These are phyloP conservation scores for Thereuonema tuberculata DNA, from an alignment of 1,140 invertebrate species.

Conservation along the genomic window DNA sequence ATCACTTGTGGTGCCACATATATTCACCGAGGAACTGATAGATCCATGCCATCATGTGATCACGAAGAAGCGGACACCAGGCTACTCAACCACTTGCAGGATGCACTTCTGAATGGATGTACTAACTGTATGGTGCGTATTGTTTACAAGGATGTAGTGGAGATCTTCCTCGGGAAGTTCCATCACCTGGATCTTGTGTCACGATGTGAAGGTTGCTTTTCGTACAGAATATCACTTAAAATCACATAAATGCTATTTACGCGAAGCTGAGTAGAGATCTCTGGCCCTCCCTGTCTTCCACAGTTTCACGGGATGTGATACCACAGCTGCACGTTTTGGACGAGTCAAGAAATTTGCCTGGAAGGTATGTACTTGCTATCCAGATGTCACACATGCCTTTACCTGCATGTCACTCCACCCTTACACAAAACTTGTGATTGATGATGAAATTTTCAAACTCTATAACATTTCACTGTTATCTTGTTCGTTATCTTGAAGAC, in stretches of 20 bases:
- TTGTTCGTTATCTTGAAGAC: background rate
- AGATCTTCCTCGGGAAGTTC: no score
- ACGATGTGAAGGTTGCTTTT: no score
- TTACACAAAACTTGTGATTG: background rate
- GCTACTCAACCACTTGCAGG: background rate
- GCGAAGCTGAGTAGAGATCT: background rate
- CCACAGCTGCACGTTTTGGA: slow-evolving; percentile 5
- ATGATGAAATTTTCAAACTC: background rate
- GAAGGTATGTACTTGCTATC: background rate
- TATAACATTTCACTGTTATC: background rate
- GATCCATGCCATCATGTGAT: background rate
- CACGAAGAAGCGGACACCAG: background rate
- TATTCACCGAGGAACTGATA: background rate
- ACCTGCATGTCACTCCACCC: background rate
- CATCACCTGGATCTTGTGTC: no score
- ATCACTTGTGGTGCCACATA: background rate
- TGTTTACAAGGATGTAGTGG: background rate
- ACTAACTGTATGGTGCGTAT: background rate
- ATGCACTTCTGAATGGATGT: background rate
- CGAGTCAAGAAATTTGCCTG: background rate
- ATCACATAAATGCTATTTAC: background rate
- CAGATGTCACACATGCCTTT: background rate
- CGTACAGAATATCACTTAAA: no score
- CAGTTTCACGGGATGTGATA: slow-evolving; percentile 10
- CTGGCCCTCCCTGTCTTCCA: slow-evolving; percentile 12